Percentiles rank a stretch among this genome's conserved stretches.
Conservation (phyloP, 2,797 vertebrate genomes). For the Ciconia nigra region DNA sequence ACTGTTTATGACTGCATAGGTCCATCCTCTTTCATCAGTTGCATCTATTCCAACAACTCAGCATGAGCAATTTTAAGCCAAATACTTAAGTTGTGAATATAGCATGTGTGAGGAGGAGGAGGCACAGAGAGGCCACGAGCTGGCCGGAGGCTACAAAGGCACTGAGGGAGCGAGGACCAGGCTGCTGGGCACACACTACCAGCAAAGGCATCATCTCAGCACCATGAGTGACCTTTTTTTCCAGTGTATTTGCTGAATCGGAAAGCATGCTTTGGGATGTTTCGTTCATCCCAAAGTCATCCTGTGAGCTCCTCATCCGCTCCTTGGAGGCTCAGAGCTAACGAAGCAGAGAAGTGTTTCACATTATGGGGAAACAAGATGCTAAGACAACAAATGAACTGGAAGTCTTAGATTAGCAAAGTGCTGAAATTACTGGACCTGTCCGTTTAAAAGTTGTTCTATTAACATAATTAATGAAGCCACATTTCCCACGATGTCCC, state of each 20-base stretch:
- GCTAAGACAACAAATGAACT: background rate
- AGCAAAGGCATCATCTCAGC: background rate
- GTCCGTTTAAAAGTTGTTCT: background rate
- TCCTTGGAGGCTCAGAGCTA: background rate
- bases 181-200: background rate
- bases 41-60: background rate
- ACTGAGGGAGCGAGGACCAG: rapidly evolving
- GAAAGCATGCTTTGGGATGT: background rate
- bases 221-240: background rate
- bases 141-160: background rate
- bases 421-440: background rate
- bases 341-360: background rate
- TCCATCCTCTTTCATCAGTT: background rate
- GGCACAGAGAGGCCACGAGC: background rate
- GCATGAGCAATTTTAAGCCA: background rate
- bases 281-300: background rate
- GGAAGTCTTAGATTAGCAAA: background rate
- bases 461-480: background rate
- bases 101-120: background rate
- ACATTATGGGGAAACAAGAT: background rate
- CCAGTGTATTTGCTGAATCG: rapidly evolving
- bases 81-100: background rate
- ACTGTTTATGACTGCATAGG: background rate
- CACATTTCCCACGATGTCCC: background rate
- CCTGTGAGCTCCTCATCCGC: background rate